These are phyloP conservation scores for Tragulus kanchil DNA, from an alignment of 2,113 vertebrate species.

Conservation along the genomic window DNA sequence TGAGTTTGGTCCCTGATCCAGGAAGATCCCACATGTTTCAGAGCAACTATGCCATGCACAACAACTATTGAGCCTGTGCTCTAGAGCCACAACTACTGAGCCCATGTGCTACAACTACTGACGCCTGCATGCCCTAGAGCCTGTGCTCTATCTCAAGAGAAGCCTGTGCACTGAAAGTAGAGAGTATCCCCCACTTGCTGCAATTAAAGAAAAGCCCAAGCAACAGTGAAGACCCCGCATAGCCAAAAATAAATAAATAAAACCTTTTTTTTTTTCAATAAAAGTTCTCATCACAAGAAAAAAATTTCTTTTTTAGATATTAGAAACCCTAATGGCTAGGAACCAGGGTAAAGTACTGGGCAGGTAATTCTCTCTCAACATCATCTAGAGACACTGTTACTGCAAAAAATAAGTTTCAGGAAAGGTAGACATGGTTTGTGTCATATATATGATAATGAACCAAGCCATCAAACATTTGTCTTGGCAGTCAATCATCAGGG, in stretches of 20 bases:
- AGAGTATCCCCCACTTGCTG: not conserved
- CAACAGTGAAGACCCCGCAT: not conserved
- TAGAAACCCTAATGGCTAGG: not conserved
- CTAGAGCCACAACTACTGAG: not conserved
- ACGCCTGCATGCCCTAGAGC: not conserved
- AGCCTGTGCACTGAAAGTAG: not conserved
- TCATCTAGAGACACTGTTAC: not conserved
- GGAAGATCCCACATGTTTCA: not conserved
- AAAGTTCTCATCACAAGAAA: not conserved
- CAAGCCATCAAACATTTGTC: not conserved
- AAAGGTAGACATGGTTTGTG: constrained; percentile 39
- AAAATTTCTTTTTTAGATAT: accelerated
- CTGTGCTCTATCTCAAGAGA: not conserved
- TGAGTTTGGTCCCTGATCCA: not conserved
- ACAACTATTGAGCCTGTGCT: not conserved
- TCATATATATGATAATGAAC: not conserved
- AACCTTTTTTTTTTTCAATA: not conserved
- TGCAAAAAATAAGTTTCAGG: not conserved
- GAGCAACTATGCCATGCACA: not conserved
- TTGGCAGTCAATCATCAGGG: not conserved
- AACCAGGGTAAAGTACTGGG: not conserved
- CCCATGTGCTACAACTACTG: not conserved
- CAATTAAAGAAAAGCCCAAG: not conserved
- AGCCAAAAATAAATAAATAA: not conserved
- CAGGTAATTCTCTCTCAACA: not conserved